A percentile compares a stretch with the other conserved stretches of the same genome.
Evolutionary conservation across 35 echinoderm and acorn worm species (phyloP).

Genomic region (Holothuria glaberrima): DNA sequence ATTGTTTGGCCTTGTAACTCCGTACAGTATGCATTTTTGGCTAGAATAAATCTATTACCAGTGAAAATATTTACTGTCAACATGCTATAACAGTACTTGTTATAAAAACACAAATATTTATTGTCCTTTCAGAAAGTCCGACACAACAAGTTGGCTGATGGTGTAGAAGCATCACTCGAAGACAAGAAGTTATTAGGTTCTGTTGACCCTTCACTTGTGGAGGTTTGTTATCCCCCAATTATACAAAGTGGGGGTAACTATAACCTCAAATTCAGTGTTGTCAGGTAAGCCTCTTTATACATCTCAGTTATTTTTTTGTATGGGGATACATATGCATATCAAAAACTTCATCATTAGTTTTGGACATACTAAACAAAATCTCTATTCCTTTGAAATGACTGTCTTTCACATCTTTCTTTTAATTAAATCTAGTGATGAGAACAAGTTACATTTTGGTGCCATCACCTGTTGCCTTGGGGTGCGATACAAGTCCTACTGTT

Average conservation of each 20-base stretch:
- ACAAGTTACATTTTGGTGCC: conserved; percentile 95
- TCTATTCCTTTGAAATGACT: no score
- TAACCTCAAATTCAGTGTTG: conserved; percentile 98
- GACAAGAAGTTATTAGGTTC: conserved; percentile 93
- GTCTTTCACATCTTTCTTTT: background rate
- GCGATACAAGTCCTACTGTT: conserved; percentile 97
- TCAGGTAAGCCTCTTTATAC: conserved; percentile 72
- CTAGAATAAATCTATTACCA: no score
- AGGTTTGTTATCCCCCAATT: conserved; percentile 94
- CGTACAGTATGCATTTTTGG: no score
- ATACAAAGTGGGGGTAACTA: conserved; percentile 99
- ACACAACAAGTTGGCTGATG: conserved; percentile 91
- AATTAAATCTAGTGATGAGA: conserved; percentile 75
- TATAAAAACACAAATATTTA: background rate
- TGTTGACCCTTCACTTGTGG: conserved; percentile 73
- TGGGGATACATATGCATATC: no score
- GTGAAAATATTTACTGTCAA: no score
- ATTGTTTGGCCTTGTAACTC: no score
- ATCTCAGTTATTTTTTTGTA: background rate
- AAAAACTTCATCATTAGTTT: no score
- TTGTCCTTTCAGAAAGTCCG: conserved; percentile 76
- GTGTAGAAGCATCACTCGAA: conserved; percentile 84
- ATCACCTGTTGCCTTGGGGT: conserved; percentile 95
- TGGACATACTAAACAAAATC: no score
- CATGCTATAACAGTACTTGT: no score